Conservation (phyloP, 1,140 invertebrate species). For the Stegodyphus mimosarum region DNA sequence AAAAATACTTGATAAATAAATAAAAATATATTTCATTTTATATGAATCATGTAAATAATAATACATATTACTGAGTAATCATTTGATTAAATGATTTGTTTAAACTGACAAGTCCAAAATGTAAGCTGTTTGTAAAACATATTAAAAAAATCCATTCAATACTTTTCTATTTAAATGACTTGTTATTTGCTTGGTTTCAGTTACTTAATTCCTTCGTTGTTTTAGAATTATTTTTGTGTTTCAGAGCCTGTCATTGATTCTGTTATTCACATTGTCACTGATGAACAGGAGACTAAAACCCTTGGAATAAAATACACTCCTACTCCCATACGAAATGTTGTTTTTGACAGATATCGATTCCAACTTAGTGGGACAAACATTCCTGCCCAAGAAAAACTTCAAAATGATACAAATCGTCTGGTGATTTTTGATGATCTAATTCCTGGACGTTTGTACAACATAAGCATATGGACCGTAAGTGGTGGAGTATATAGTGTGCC, state of each 20-base stretch:
- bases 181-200: neutral
- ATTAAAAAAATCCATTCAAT: no score
- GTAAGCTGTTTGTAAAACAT: no score
- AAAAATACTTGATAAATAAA: no score
- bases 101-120: no score
- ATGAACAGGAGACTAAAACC: conserved; percentile 76
- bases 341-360: conserved; percentile 65
- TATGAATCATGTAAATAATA: no score
- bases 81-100: no score
- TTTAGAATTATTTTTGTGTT: conserved; percentile 56
- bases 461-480: conserved; percentile 91
- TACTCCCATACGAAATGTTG: conserved; percentile 63
- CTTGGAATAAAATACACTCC: conserved; percentile 66
- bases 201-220: neutral
- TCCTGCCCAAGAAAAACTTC: conserved; percentile 76
- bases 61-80: no score
- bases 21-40: no score
- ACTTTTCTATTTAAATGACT: neutral
- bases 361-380: conserved; percentile 64
- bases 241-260: conserved; percentile 90
- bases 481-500: conserved; percentile 85
- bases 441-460: conserved; percentile 85
- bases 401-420: conserved; percentile 82
- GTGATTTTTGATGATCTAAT: conserved; percentile 83
- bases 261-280: conserved; percentile 87